phyloP scores from a whole-genome alignment of 2,113 vertebrate species.

The Callipepla californica region DNA sequence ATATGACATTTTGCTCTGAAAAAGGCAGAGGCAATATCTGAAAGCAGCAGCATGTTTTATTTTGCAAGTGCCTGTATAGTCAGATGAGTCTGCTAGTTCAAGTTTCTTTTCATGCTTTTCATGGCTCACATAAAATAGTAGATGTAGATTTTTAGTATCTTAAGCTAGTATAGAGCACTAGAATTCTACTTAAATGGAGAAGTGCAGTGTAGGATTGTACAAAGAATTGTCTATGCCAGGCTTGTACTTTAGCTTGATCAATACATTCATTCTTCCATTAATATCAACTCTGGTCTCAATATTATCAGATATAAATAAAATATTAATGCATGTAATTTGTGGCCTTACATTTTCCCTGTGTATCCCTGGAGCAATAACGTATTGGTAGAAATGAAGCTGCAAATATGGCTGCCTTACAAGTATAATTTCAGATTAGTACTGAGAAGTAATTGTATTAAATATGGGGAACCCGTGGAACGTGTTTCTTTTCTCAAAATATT shows the following conservation, averaged over 20 bases:
- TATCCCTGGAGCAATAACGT: background rate
- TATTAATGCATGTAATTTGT: background rate
- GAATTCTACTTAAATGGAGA: background rate
- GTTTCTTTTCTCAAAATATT: background rate
- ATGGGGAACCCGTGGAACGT: background rate
- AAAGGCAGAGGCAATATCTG: background rate
- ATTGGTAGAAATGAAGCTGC: background rate
- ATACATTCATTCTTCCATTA: background rate
- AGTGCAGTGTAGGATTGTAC: background rate
- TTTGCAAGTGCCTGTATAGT: background rate
- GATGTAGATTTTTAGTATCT: background rate
- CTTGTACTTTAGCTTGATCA: background rate
- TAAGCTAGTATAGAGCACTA: background rate
- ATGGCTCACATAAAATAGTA: background rate
- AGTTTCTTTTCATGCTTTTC: background rate
- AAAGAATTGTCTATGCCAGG: background rate
- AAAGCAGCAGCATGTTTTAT: background rate
- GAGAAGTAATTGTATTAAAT: conserved; percentile 12
- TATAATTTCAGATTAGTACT: background rate
- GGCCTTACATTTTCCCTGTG: background rate
- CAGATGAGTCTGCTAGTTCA: background rate
- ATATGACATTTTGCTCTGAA: background rate
- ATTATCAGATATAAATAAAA: background rate
- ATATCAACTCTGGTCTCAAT: background rate
- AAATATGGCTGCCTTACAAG: background rate